Evolutionary conservation across 2,113 vertebrate species (phyloP).

Genomic region (Bettongia penicillata): DNA sequence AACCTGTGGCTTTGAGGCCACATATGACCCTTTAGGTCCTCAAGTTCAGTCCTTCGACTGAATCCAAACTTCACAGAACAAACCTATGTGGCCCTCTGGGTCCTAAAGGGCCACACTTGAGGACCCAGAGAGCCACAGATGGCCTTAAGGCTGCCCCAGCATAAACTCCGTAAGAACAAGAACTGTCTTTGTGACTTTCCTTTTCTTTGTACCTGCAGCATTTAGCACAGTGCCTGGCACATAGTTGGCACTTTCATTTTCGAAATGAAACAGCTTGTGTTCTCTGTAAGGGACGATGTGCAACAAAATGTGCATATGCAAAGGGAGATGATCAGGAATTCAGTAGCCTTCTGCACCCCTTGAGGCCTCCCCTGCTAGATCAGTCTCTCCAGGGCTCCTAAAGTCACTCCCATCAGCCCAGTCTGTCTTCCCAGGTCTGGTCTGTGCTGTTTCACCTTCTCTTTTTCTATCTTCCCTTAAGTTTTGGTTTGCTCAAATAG

Average conservation of each 20-base stretch:
- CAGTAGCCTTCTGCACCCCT: neutral
- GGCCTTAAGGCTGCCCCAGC: too few relatives aligned
- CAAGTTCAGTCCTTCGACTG: too few relatives aligned
- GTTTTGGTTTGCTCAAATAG: conserved; percentile 13
- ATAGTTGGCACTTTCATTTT: neutral
- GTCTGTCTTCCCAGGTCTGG: neutral
- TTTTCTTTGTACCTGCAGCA: neutral
- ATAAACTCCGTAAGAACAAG: neutral
- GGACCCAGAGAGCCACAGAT: too few relatives aligned
- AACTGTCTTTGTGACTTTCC: neutral
- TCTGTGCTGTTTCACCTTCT: neutral
- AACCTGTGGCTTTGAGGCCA: too few relatives aligned
- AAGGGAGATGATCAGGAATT: neutral
- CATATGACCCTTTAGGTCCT: too few relatives aligned
- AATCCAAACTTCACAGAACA: too few relatives aligned
- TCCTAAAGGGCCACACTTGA: too few relatives aligned
- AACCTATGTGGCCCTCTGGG: too few relatives aligned
- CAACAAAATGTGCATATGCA: neutral
- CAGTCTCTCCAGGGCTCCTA: neutral
- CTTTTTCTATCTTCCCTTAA: neutral
- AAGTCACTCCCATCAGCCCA: neutral
- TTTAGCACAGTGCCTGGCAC: neutral
- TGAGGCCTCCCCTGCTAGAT: neutral
- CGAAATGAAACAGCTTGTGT: neutral
- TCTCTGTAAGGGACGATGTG: neutral